These are phyloP conservation scores for Opisthocomus hoazin DNA, from an alignment of 2,113 vertebrate genomes.

Conservation along the genomic window DNA sequence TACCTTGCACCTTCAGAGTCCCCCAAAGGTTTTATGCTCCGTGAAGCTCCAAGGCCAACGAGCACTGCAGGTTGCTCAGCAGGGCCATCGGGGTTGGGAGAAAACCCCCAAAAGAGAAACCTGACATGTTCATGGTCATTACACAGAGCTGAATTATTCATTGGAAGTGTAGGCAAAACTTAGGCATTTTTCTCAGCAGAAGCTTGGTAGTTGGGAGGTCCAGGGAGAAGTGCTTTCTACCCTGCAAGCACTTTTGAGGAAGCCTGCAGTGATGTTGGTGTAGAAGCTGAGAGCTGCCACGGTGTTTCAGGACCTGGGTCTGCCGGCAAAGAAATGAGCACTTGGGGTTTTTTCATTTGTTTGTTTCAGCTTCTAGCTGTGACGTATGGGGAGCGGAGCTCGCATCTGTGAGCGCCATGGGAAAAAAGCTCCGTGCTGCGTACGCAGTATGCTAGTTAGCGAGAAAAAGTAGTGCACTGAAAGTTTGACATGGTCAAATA, in stretches of 20 bases:
- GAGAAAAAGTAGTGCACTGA: not conserved
- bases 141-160: not conserved
- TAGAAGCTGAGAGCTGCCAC: not conserved
- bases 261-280: not conserved
- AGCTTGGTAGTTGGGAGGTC: not conserved
- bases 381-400: not conserved
- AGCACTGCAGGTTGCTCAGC: not conserved
- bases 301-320: not conserved
- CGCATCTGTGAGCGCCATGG: not conserved
- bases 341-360: no score
- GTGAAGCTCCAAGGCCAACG: accelerated
- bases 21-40: not conserved
- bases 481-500: slow-evolving; percentile 47
- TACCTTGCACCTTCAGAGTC: not conserved
- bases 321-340: not conserved
- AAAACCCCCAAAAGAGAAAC: not conserved
- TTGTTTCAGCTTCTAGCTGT: not conserved
- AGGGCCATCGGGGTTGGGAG: accelerated
- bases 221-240: not conserved
- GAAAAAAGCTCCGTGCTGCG: not conserved
- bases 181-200: not conserved
- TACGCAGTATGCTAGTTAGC: not conserved
- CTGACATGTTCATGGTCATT: accelerated
- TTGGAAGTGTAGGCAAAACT: not conserved
- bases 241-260: not conserved